phyloP scores from a whole-genome alignment of 2,113 vertebrate genomes.

The Zapus hudsonius region DNA sequence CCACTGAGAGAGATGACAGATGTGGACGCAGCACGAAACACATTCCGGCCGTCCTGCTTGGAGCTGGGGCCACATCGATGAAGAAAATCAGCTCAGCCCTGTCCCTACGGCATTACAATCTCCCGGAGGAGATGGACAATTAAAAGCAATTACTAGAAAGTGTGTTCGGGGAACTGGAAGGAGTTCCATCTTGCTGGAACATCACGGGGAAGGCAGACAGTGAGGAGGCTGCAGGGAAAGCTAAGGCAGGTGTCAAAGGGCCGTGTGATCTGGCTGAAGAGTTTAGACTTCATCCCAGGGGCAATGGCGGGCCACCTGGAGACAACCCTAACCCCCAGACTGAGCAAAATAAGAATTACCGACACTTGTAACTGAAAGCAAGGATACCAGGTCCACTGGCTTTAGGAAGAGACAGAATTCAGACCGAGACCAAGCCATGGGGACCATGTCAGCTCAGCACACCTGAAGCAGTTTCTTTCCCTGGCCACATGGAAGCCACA shows the following conservation, averaged over 20 bases:
- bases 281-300: background rate
- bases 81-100: background rate
- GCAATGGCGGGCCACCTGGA: background rate
- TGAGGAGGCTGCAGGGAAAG: background rate
- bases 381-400: background rate
- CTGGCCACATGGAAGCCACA: background rate
- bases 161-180: constrained; percentile 27
- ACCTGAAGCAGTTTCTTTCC: background rate
- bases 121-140: constrained; percentile 64
- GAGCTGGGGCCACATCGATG: background rate
- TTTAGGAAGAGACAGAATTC: background rate
- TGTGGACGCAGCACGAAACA: background rate
- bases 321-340: background rate
- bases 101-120: background rate
- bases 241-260: background rate
- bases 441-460: background rate
- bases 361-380: background rate
- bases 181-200: background rate
- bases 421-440: background rate
- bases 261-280: background rate
- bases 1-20: background rate
- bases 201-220: background rate
- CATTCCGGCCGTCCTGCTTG: background rate
- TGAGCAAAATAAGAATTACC: background rate
- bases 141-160: constrained; percentile 60